Conservation (phyloP, 2,888 invertebrate genomes). For the Agonopterix arenella region DNA sequence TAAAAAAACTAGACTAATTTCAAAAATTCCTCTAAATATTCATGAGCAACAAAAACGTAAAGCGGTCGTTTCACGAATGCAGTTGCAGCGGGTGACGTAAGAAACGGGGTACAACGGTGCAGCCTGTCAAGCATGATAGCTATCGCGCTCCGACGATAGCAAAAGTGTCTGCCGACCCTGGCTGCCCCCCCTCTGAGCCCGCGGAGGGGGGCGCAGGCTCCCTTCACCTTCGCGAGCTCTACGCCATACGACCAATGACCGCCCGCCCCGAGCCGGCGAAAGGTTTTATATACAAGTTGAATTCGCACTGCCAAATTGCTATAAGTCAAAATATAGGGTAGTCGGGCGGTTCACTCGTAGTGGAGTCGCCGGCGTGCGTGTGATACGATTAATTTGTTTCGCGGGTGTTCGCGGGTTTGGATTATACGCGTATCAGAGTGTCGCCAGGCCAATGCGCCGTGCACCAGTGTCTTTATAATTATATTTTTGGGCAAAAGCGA, state of each 20-base stretch:
- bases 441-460: constrained; percentile 52
- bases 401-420: constrained; percentile 38
- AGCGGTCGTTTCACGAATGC: constrained; percentile 4
- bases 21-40: no score
- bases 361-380: constrained; percentile 37
- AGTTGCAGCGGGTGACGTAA: constrained; percentile 3
- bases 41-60: neutral
- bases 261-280: constrained; percentile 74
- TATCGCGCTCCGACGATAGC: constrained; percentile 60
- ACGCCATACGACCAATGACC: constrained; percentile 63
- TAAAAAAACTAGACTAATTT: no score
- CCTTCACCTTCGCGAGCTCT: constrained; percentile 67
- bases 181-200: constrained; percentile 50
- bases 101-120: constrained; percentile 13
- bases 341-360: constrained; percentile 69
- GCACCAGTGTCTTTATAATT: constrained; percentile 45
- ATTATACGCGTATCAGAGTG: constrained; percentile 30
- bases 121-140: constrained; percentile 44
- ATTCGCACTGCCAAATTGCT: constrained; percentile 77
- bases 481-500: constrained; percentile 27
- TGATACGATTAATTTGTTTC: constrained; percentile 10
- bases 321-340: constrained; percentile 80
- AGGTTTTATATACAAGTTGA: constrained; percentile 81
- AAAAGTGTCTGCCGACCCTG: constrained; percentile 75
- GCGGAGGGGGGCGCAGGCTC: constrained; percentile 44